Base-by-base conservation (phyloP, 2,888 invertebrate species). In the Phrixothrix hirtus region DNA sequence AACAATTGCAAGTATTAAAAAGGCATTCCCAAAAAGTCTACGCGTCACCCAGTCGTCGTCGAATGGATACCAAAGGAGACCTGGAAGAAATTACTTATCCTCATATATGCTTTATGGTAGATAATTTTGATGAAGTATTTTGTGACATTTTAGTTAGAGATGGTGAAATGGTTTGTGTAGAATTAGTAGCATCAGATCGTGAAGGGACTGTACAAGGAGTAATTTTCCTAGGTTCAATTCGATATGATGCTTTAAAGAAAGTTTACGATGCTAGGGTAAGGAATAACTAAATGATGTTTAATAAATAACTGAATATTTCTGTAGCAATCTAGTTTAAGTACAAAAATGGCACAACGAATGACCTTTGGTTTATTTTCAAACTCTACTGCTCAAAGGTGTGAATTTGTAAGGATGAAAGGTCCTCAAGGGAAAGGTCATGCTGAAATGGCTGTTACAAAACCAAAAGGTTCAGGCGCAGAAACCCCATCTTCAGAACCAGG, bases 81-180 rank as follows among this genome's bases (percentile, higher is more conserved):
- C 87, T 92, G 44, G 99, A 99, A 77, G 96, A 97, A 79, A 97
- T 99, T 77, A 95, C 97, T 30, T 99, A 97, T 79, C 99, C 99
- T 1, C 94, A 96, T 79, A 94, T 99, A 68, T 99, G 96, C 79
- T 99, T 99, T 79, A 95, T 95, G 87, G 95, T 98, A 54, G 98
- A 99, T 78, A 96, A 97, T 79, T 98, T 97, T 77, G 97, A 98
- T 76, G 96, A 97, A 85, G 96, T 95, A 57, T 98, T 98, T 81
- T 90, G 91, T 78, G 97, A 99, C 79, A 95, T 98, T 71, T 81
- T 95, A 71, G 95, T 98, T 21, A 84, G 96, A 34, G 98, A 98
- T 78, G 97, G 97, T 0, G 98, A 99, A 80, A 95, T 97, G 90
- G 95, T 99, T 45, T 97, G 97, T 77, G 97, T 99, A 52, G 98